Evolutionary conservation across 2,113 vertebrate species (phyloP), one percentile per base, ranked within the genome.

Genomic region (Ardeotis arabs): DNA sequence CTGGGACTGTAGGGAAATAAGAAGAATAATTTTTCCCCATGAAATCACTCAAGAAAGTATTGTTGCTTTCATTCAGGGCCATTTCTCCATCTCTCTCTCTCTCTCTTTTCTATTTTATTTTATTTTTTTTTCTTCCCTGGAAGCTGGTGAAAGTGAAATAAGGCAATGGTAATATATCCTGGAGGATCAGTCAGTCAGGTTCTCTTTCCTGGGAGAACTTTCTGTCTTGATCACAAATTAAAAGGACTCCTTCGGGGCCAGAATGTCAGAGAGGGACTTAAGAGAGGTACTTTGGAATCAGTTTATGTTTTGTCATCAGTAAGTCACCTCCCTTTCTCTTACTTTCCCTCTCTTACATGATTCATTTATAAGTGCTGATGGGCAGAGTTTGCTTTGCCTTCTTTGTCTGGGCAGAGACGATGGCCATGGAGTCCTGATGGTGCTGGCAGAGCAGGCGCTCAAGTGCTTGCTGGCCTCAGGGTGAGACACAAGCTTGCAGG

Each of bases 301-400:
- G 10, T 31, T 81, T 56, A 50, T 77, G 2, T 47, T 72, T 74
- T 64, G 28, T 31, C 28, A 13, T 56, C 56, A 31, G 22, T 49
- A 53, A 66, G 8, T 27, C 22, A 45, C 4, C 4, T 68, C 49
- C 7, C 14, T 87, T 82, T 37, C 18, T 79, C 23, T 87, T 4
- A 0, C 9, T 73, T 68, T 68, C 12, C 29, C 2, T 63, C 10
- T 74, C 37, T 70, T 84, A 35, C 3, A 21, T 0, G 1, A 55
- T 21, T 67, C 0, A 59, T 39, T 56, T 67, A 0, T 55, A 74
- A 67, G 12, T 66, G 10, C 22, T 53, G 52, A 9, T 6, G 6
- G 29, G 7, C 14, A 87, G 22, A 33, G 14, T 49, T 68, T 70
- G 10, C 8, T 84, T 74, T 84, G 25, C 14, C 6, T 28, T 20